Percentiles rank a stretch among this genome's conserved stretches.
These are phyloP conservation scores for Drosophila nebulosa DNA, from an alignment of 1,140 invertebrate genomes.

Conservation along the genomic window DNA sequence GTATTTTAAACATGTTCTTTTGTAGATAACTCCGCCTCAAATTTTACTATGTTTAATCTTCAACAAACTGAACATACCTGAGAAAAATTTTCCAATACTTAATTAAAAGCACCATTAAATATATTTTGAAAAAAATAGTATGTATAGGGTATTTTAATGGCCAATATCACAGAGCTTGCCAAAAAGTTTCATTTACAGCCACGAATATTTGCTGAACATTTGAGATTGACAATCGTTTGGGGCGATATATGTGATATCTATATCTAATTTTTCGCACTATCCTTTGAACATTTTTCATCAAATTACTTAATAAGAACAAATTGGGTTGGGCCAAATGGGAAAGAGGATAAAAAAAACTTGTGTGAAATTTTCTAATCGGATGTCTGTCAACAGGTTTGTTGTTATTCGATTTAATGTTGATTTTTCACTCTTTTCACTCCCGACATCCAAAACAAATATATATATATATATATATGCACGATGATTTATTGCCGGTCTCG, in stretches of 20 bases:
- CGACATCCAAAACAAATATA: conserved; percentile 3
- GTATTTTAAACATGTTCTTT: too few relatives aligned
- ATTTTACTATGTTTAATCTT: too few relatives aligned
- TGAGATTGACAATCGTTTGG: not conserved
- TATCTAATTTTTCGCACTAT: not conserved
- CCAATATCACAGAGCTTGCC: not conserved
- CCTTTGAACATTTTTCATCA: not conserved
- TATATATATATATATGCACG: conserved; percentile 34
- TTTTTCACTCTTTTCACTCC: conserved; percentile 11
- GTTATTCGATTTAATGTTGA: not conserved
- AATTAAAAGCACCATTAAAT: too few relatives aligned
- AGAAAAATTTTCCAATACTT: too few relatives aligned
- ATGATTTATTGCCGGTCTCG: conserved; percentile 71
- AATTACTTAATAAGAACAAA: not conserved
- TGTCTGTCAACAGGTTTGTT: conserved; percentile 50
- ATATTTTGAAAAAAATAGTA: too few relatives aligned
- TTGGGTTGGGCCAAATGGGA: not conserved
- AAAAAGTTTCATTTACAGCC: not conserved
- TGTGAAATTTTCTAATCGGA: conserved; percentile 7
- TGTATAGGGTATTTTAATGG: not conserved
- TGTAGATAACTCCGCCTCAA: too few relatives aligned
- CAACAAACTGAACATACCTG: too few relatives aligned
- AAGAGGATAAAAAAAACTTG: not conserved
- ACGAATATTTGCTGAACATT: not conserved
- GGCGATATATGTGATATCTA: not conserved